Evolutionary conservation across 1,140 invertebrate genomes (phyloP).

Genomic region (Temnothorax nylanderi): DNA sequence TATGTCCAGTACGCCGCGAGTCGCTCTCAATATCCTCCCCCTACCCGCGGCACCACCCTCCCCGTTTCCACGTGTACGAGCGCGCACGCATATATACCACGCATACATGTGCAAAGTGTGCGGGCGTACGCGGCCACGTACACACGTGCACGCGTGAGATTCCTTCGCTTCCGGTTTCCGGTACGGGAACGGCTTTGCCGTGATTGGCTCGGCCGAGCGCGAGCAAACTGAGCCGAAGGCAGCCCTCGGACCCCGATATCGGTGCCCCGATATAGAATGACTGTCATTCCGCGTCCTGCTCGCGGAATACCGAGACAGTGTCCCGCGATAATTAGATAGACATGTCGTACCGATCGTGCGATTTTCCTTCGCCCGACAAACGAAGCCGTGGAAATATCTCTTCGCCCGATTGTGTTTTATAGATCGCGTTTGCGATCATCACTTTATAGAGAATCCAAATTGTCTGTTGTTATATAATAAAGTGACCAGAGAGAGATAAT

Average conservation of each 20-base stretch:
- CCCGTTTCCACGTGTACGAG: conserved; percentile 50
- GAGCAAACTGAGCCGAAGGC: conserved; percentile 66
- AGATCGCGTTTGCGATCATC: neutral
- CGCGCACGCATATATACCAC: conserved; percentile 35
- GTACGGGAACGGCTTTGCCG: conserved; percentile 76
- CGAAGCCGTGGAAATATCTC: neutral
- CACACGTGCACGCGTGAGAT: conserved; percentile 76
- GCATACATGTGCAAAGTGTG: conserved; percentile 11
- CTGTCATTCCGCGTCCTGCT: conserved; percentile 66
- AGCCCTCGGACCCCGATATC: conserved; percentile 67
- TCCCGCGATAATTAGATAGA: conserved; percentile 68
- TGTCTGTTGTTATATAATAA: neutral
- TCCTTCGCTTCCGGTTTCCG: conserved; percentile 85
- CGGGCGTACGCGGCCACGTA: conserved; percentile 51
- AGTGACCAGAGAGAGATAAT: neutral
- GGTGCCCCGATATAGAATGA: conserved; percentile 72
- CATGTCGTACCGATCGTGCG: neutral
- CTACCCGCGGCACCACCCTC: conserved; percentile 37
- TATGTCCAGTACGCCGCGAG: conserved; percentile 85
- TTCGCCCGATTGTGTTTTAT: neutral
- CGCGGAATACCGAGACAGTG: conserved; percentile 46
- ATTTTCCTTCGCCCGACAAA: conserved; percentile 7
- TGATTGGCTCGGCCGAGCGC: conserved; percentile 78
- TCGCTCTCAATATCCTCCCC: conserved; percentile 85
- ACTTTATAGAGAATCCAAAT: neutral